phyloP scores from a whole-genome alignment of 2,113 vertebrate species.

The Mesocricetus auratus region DNA sequence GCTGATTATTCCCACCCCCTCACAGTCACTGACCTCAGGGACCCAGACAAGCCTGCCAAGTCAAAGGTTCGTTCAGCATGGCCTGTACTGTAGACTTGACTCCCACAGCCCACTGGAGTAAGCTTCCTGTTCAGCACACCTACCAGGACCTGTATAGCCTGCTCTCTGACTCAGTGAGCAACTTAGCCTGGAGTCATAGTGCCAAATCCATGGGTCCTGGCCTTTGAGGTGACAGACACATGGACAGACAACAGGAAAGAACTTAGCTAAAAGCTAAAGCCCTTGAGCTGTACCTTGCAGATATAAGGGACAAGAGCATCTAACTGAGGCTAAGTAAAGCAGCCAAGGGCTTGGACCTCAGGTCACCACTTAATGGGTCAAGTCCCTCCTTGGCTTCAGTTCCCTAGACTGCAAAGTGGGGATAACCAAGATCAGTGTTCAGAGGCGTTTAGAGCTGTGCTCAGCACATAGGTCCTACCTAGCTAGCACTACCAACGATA shows the following conservation, averaged over 20 bases:
- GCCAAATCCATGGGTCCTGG: not conserved
- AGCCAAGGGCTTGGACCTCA: not conserved
- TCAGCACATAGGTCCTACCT: not conserved
- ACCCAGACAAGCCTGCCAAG: not conserved
- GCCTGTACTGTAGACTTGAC: not conserved
- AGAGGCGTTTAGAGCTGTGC: not conserved
- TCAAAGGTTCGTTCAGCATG: not conserved
- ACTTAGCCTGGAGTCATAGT: not conserved
- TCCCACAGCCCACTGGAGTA: not conserved
- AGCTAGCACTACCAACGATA: not conserved
- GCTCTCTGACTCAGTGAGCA: not conserved
- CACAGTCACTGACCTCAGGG: not conserved
- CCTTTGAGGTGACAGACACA: not conserved
- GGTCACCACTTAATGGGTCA: not conserved
- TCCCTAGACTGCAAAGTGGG: not conserved
- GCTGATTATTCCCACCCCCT: not conserved
- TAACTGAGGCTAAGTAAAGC: not conserved
- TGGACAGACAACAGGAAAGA: not conserved
- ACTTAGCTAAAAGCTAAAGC: not conserved
- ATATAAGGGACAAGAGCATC: not conserved
- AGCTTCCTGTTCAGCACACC: not conserved
- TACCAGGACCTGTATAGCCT: not conserved
- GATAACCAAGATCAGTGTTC: not conserved
- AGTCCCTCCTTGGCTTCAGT: not conserved
- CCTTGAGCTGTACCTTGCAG: not conserved